Evolutionary conservation across 1,140 invertebrate species (phyloP).

Genomic region (Leptopilina boulardi): DNA sequence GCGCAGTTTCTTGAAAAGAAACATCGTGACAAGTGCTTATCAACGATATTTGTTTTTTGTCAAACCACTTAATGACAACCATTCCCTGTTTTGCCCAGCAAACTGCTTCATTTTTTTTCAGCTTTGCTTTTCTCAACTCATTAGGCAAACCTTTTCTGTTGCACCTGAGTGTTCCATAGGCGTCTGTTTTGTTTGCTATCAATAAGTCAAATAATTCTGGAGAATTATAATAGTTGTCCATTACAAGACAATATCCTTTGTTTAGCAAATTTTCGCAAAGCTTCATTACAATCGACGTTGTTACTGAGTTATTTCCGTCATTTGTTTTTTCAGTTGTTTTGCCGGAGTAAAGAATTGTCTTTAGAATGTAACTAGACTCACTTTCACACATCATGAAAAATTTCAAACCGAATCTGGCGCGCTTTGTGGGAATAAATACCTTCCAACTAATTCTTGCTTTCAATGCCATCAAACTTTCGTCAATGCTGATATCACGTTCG

Average conservation of each 20-base stretch:
- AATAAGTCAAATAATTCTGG: background rate
- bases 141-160: background rate
- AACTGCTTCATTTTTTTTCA: background rate
- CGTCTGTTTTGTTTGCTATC: background rate
- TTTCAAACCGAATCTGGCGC: too few species aligned
- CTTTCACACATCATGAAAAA: background rate
- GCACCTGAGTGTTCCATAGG: background rate
- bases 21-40: conserved; percentile 15
- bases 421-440: background rate
- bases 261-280: background rate
- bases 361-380: background rate
- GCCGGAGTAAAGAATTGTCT: background rate
- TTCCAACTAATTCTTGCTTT: background rate
- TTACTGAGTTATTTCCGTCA: background rate
- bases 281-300: background rate
- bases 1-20: background rate
- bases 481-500: background rate
- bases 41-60: background rate
- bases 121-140: background rate
- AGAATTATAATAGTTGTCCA: conserved; percentile 18
- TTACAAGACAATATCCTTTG: background rate
- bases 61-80: background rate
- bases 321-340: conserved; percentile 8
- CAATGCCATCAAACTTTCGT: background rate
- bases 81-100: background rate